Evolutionary conservation across 2,888 invertebrate genomes (phyloP), one percentile per base, ranked within the genome.

Genomic region (Acronicta leporina): DNA sequence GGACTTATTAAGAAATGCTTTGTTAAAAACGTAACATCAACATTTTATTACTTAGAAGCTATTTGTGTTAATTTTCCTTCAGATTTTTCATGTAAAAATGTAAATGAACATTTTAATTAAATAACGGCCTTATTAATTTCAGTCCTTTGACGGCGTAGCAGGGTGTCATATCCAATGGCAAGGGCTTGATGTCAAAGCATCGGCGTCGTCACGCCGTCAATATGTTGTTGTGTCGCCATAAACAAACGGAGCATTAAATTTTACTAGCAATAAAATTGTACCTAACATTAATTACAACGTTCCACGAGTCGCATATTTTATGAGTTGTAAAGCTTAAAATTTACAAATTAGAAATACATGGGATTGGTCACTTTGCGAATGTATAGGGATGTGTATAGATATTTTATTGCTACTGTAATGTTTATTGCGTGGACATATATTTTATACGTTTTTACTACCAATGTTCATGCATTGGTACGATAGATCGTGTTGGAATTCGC

Each of bases 191-290:
- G 14, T 55, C 51, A 45, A 66, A 66, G 46, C 43, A 45, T 49
- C 25, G 38, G 11, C 25, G 25, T 35, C 25, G 16, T 35, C 8
- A 9, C 0, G n/a, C 9, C 33, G 49, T 43, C 49, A 35, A 68
- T 43, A 25, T 50, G 20, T 50, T 52, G 38, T 43, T 15, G 27
- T 63, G 51, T 41, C 30, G 33, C n/a, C 63, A 51, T 72, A 67
- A 67, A 68, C 45, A 46, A 41, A 41, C 46, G 10, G 35, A 46
- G 8, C 16, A 55, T 73, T 46, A 55, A 46, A 52, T 62, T 62
- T 68, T 49, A 70, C 35, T 48, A 40, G 53, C 45, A 16, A 53
- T 72, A 51, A 75, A 61, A 61, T 38, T 55, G 60, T 58, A n/a
- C n/a, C n/a, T n/a, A 48, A 16, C 47, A 58, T 49, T 75, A 73